A percentile compares a stretch with the other conserved stretches of the same genome.
These are phyloP conservation scores for Astreopora myriophthalma DNA, from an alignment of 64 coral and sea anemone species.

Conservation along the genomic window DNA sequence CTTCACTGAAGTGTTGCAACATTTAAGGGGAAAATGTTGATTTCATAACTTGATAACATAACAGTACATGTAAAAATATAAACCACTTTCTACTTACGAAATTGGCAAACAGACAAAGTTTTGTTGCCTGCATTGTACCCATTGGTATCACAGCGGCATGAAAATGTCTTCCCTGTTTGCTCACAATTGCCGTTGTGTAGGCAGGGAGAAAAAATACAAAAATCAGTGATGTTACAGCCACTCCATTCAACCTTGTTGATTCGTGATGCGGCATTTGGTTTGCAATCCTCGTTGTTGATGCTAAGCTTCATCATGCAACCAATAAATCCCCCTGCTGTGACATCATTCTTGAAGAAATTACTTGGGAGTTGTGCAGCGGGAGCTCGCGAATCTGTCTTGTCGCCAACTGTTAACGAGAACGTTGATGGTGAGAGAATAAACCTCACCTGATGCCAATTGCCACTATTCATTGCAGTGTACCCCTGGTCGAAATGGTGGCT, in stretches of 20 bases:
- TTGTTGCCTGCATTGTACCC: background rate
- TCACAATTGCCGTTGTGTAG: constrained; percentile 23
- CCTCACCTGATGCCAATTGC: constrained; percentile 47
- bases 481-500: background rate
- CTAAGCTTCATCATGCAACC: constrained; percentile 51
- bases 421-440: background rate
- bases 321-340: constrained; percentile 27
- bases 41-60: too few relatives aligned
- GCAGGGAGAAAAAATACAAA: constrained; percentile 50
- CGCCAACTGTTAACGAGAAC: background rate
- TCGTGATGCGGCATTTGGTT: background rate
- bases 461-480: background rate
- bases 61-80: background rate
- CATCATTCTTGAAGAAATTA: constrained; percentile 35
- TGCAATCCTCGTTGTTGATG: background rate
- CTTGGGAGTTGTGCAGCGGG: background rate
- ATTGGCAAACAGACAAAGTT: constrained; percentile 17
- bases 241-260: constrained; percentile 3
- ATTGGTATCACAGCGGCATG: constrained; percentile 7
- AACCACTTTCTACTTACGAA: constrained; percentile 39
- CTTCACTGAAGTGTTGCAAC: too few relatives aligned
- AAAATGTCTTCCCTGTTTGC: constrained; percentile 31
- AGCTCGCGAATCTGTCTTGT: background rate
- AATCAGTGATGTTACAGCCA: constrained; percentile 62
- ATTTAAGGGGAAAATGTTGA: too few relatives aligned